Percentiles rank a stretch among this genome's conserved stretches.
These are phyloP conservation scores for Camelus dromedarius DNA, from an alignment of 2,113 vertebrate species.

Conservation along the genomic window DNA sequence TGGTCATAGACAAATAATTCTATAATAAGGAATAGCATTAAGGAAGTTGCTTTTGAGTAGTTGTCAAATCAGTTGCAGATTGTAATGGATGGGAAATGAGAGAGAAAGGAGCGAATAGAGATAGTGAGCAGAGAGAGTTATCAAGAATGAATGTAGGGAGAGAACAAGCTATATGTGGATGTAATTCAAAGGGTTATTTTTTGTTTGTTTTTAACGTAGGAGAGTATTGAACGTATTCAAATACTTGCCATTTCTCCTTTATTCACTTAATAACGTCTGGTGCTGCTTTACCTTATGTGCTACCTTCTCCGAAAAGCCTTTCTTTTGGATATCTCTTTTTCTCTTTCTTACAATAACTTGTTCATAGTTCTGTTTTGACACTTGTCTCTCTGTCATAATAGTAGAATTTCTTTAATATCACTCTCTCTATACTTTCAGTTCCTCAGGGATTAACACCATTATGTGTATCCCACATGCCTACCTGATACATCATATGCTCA, in stretches of 20 bases:
- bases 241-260: neutral
- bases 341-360: neutral
- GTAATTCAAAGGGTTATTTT: neutral
- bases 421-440: neutral
- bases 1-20: neutral
- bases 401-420: neutral
- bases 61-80: neutral
- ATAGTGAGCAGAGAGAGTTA: neutral
- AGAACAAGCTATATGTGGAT: neutral
- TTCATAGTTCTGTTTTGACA: neutral
- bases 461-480: neutral
- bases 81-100: neutral
- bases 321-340: neutral
- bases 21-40: neutral
- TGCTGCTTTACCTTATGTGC: neutral
- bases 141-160: neutral
- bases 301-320: neutral
- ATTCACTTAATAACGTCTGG: neutral
- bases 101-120: neutral
- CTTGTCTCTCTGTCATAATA: neutral
- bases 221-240: neutral
- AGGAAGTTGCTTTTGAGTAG: neutral
- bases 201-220: neutral
- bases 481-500: neutral
- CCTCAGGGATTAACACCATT: neutral